Percentiles rank a stretch among this genome's conserved stretches.
Conservation (phyloP, 2,797 vertebrate species). For the Gambusia yucatana region DNA sequence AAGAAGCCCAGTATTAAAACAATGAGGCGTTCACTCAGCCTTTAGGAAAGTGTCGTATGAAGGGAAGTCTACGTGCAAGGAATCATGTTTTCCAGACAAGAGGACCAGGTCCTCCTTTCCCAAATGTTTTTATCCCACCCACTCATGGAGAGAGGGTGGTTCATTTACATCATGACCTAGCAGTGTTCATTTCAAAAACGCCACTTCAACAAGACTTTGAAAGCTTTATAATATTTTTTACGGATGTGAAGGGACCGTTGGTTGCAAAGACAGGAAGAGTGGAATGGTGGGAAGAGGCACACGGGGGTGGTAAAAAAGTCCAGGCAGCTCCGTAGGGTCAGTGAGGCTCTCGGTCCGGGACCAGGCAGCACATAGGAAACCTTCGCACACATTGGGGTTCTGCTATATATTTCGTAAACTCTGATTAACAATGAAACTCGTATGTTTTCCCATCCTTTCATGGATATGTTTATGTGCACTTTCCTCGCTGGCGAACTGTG, state of each 20-base stretch:
- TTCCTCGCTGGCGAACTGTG: conserved; percentile 33
- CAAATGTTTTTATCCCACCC: background rate
- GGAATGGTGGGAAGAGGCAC: background rate
- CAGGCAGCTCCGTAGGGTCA: background rate
- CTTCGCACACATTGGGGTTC: background rate
- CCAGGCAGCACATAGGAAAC: background rate
- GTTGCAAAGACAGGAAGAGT: background rate
- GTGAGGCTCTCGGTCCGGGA: background rate
- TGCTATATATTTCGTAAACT: background rate
- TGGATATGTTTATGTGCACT: conserved; percentile 26
- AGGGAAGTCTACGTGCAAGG: conserved; percentile 53
- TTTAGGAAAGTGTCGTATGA: too few species aligned
- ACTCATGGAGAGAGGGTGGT: conserved; percentile 13
- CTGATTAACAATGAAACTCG: conserved; percentile 59
- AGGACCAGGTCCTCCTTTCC: conserved; percentile 33
- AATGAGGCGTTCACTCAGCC: background rate
- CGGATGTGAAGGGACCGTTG: background rate
- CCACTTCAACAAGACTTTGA: background rate
- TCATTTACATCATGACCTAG: background rate
- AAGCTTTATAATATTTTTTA: background rate
- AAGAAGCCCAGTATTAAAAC: background rate
- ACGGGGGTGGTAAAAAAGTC: background rate
- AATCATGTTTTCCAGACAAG: conserved; percentile 28
- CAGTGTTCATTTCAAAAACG: background rate
- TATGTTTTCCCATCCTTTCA: background rate